Evolutionary conservation across 2,888 invertebrate genomes (phyloP).

Genomic region (Polymixis lichenea): DNA sequence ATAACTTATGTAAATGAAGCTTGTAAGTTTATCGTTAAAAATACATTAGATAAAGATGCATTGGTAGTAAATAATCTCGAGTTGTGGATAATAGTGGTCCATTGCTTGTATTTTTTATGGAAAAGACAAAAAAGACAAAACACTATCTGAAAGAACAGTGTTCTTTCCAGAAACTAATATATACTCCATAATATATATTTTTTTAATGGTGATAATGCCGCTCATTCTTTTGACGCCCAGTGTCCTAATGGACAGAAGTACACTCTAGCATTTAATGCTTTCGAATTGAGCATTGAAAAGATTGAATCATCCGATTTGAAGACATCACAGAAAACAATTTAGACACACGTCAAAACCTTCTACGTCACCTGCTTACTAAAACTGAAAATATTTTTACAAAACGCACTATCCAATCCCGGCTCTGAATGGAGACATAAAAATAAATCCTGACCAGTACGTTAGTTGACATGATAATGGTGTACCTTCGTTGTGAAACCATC

Average conservation of each 20-base stretch:
- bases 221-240: neutral
- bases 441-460: slow-evolving; percentile 59
- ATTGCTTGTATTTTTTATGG: too few relatives aligned
- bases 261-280: neutral
- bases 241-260: too few relatives aligned
- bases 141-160: neutral
- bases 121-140: too few relatives aligned
- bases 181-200: too few relatives aligned
- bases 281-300: too few relatives aligned
- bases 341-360: neutral
- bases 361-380: neutral
- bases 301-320: neutral
- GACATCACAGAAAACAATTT: neutral
- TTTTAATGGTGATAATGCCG: too few relatives aligned
- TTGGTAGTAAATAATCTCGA: slow-evolving; percentile 24
- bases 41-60: slow-evolving; percentile 15
- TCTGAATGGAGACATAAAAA: slow-evolving; percentile 55
- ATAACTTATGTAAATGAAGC: slow-evolving; percentile 38
- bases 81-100: too few relatives aligned
- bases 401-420: slow-evolving; percentile 25
- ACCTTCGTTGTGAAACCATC: slow-evolving; percentile 77
- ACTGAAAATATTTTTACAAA: too few relatives aligned
- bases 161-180: too few relatives aligned
- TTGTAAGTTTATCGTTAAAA: slow-evolving; percentile 34
- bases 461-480: slow-evolving; percentile 73